Conservation (phyloP, 2,797 vertebrate species). For the Schizopygopsis malacanthus region DNA sequence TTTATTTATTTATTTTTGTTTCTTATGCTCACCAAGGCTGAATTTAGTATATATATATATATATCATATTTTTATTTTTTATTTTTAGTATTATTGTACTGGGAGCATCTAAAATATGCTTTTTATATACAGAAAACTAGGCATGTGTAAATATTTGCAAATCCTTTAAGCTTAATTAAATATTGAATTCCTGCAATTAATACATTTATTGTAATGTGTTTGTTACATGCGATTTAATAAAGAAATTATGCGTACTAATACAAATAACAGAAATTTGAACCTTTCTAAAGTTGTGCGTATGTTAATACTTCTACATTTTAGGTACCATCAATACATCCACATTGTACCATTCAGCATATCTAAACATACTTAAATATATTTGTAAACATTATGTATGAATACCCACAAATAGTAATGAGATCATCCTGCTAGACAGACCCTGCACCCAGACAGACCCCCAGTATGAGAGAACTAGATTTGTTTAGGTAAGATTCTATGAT, state of each 20-base stretch:
- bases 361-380: neutral
- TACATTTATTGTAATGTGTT: neutral
- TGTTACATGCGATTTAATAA: neutral
- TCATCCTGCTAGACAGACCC: neutral
- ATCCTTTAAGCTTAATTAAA: neutral
- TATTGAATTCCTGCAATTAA: neutral
- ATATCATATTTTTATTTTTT: too few relatives aligned
- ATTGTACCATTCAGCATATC: neutral
- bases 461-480: neutral
- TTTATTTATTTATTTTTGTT: neutral
- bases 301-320: neutral
- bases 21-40: neutral
- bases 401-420: neutral
- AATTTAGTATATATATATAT: neutral
- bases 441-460: neutral
- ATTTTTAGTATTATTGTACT: neutral
- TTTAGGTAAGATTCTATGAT: neutral
- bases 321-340: neutral
- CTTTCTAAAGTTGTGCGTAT: neutral
- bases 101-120: neutral
- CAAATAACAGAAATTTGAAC: neutral
- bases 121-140: neutral
- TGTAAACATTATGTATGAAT: neutral
- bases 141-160: neutral
- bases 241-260: neutral